Percentiles rank a stretch among this genome's conserved stretches.
These are phyloP conservation scores for Turritopsis dohrnii DNA, from an alignment of 30 jellyfish, hydroid and myxozoan genomes.

Conservation along the genomic window DNA sequence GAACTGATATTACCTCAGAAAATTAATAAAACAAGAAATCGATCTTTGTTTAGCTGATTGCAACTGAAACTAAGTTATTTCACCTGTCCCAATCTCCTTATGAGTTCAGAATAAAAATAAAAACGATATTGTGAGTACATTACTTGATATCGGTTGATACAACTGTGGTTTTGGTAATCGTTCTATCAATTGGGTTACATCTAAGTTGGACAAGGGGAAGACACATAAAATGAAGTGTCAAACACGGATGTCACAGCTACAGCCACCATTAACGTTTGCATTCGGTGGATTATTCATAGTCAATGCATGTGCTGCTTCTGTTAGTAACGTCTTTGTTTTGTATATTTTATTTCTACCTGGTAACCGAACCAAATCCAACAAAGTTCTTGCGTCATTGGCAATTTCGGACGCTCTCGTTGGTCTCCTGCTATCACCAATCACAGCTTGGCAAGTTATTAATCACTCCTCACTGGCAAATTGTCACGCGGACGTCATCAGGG, in stretches of 20 bases:
- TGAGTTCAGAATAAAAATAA: too few relatives aligned
- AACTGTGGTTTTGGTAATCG: too few relatives aligned
- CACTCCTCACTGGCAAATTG: conserved; percentile 34
- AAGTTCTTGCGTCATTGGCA: conserved; percentile 48
- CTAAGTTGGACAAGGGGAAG: neutral
- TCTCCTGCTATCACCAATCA: conserved; percentile 36
- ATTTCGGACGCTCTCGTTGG: conserved; percentile 73
- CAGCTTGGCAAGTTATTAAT: conserved; percentile 38
- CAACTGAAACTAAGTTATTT: too few relatives aligned
- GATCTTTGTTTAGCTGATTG: too few relatives aligned
- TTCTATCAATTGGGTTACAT: too few relatives aligned
- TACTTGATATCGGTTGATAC: too few relatives aligned
- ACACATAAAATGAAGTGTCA: neutral
- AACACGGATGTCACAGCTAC: conserved; percentile 7
- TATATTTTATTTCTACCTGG: conserved; percentile 17
- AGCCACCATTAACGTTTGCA: conserved; percentile 26
- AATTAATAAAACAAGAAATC: too few relatives aligned
- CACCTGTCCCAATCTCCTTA: too few relatives aligned
- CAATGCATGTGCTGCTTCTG: conserved; percentile 20
- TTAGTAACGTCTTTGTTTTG: conserved; percentile 44
- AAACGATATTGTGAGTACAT: too few relatives aligned
- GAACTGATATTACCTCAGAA: too few relatives aligned
- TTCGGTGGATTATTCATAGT: conserved; percentile 43
- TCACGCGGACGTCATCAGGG: conserved; percentile 35
- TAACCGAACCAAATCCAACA: conserved; percentile 46